A percentile compares a stretch with the other conserved stretches of the same genome.
These are phyloP conservation scores for Ursus arctos DNA, from an alignment of 2,113 vertebrate species.

Conservation along the genomic window DNA sequence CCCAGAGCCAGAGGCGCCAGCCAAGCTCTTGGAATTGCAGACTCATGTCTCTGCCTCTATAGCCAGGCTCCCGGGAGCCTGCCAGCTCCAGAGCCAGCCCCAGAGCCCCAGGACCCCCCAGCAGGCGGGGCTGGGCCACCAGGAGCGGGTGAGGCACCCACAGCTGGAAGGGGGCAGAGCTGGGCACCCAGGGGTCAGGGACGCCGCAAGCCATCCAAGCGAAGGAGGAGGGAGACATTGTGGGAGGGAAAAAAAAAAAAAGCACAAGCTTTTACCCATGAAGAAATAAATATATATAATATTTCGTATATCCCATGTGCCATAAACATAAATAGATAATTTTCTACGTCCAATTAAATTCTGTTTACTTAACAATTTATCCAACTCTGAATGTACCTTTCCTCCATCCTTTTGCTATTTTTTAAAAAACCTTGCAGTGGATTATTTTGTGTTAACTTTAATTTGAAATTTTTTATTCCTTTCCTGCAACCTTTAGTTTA, in stretches of 20 bases:
- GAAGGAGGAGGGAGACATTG: background rate
- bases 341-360: background rate
- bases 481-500: background rate
- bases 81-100: background rate
- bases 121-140: fast-evolving
- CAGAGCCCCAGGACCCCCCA: background rate
- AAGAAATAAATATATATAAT: background rate
- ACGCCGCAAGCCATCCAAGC: background rate
- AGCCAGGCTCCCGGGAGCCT: background rate
- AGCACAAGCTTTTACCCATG: background rate
- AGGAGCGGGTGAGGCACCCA: background rate
- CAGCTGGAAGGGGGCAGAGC: background rate
- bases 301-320: background rate
- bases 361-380: background rate
- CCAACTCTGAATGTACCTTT: background rate
- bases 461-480: background rate
- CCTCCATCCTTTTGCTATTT: background rate
- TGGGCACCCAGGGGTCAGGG: background rate
- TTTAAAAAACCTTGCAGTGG: background rate
- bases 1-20: background rate
- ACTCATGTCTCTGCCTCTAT: conserved; percentile 9
- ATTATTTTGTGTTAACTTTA: conserved; percentile 16
- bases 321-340: background rate
- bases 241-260: background rate
- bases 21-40: conserved; percentile 36